Evolutionary conservation across 2,113 vertebrate species (phyloP).

Genomic region (Rhodinocichla rosea): DNA sequence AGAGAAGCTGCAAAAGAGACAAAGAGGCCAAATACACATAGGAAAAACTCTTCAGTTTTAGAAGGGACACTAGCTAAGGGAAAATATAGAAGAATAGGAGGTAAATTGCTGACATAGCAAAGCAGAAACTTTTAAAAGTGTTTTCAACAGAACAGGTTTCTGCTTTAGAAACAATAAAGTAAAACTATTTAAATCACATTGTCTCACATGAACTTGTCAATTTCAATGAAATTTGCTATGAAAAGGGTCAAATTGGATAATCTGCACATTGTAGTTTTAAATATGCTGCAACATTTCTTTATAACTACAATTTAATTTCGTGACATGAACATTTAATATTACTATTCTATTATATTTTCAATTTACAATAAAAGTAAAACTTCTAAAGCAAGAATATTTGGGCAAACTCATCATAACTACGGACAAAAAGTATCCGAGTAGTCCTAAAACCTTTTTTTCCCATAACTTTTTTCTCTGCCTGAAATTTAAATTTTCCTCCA

Average conservation of each 20-base stretch:
- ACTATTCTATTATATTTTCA: background rate
- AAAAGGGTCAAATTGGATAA: background rate
- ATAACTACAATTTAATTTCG: background rate
- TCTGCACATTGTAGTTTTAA: background rate
- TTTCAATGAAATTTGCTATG: background rate
- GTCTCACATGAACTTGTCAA: background rate
- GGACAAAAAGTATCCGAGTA: background rate
- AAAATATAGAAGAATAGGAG: background rate
- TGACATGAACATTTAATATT: background rate
- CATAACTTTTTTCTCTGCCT: background rate
- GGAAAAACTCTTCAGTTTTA: background rate
- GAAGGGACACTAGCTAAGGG: background rate
- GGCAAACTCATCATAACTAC: background rate
- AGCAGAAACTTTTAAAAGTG: background rate
- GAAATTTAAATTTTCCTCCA: background rate
- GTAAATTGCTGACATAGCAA: background rate
- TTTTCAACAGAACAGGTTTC: background rate
- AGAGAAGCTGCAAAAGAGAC: background rate
- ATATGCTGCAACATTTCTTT: background rate
- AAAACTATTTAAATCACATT: background rate
- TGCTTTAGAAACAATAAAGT: background rate
- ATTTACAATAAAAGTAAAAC: background rate
- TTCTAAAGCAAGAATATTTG: background rate
- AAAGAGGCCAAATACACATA: background rate
- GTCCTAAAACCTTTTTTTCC: fast-evolving